Conservation (phyloP, 2,888 invertebrate genomes). For the Germaria angustata region DNA sequence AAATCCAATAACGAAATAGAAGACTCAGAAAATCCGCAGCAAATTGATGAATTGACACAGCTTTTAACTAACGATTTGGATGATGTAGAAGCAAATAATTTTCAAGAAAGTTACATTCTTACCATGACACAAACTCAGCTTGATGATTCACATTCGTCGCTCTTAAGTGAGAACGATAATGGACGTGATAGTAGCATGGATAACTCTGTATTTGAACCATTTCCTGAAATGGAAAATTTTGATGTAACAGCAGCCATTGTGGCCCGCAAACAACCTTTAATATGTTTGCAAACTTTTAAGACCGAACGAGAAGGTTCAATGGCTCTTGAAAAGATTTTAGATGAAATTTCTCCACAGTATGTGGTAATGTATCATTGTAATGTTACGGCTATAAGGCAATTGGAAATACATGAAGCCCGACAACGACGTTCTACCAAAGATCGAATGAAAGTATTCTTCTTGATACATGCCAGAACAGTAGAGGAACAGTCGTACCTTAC, state of each 20-base stretch:
- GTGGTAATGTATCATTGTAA: slow-evolving; percentile 95
- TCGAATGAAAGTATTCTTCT: slow-evolving; percentile 89
- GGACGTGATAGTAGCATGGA: slow-evolving; percentile 70
- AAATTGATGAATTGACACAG: slow-evolving; percentile 74
- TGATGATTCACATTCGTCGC: slow-evolving; percentile 57
- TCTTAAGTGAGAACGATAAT: slow-evolving; percentile 57
- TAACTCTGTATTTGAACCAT: slow-evolving; percentile 82
- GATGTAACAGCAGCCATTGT: slow-evolving; percentile 83
- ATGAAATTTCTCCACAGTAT: slow-evolving; percentile 87
- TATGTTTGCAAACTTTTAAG: slow-evolving; percentile 89
- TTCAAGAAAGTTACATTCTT: slow-evolving; percentile 85
- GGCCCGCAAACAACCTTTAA: slow-evolving; percentile 84
- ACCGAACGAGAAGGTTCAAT: slow-evolving; percentile 85
- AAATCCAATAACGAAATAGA: slow-evolving; percentile 24
- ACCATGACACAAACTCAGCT: slow-evolving; percentile 83
- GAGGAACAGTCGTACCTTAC: slow-evolving; percentile 98
- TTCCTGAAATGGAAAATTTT: slow-evolving; percentile 85
- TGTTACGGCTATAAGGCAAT: slow-evolving; percentile 91
- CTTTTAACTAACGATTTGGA: slow-evolving; percentile 72
- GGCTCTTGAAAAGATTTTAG: slow-evolving; percentile 86
- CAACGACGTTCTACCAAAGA: slow-evolving; percentile 80
- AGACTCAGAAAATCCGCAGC: slow-evolving; percentile 47
- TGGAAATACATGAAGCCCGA: slow-evolving; percentile 90
- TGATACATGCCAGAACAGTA: slow-evolving; percentile 94
- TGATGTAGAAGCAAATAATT: slow-evolving; percentile 80